phyloP scores from a whole-genome alignment of 2,888 invertebrate genomes.

The Priocnemis perturbator region DNA sequence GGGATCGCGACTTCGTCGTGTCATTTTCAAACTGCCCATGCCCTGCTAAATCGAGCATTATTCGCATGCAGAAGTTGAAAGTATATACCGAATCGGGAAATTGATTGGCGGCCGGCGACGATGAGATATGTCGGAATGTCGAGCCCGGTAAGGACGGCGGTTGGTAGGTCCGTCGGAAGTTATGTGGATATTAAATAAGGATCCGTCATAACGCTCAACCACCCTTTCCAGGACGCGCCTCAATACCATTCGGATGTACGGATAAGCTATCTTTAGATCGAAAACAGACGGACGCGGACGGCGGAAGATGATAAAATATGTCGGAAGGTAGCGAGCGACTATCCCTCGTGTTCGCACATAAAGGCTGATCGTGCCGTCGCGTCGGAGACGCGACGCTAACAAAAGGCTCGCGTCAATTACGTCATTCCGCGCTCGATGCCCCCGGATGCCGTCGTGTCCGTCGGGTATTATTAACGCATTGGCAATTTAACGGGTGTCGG shows the following conservation, averaged over 20 bases:
- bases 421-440: too few species aligned
- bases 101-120: slow-evolving; percentile 8
- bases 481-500: too few species aligned
- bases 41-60: not conserved
- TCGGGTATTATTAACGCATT: too few species aligned
- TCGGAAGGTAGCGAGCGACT: not conserved
- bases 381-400: too few species aligned
- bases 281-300: slow-evolving; percentile 31
- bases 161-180: slow-evolving; percentile 46
- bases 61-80: not conserved
- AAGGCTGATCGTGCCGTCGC: not conserved
- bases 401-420: too few species aligned
- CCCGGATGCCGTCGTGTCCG: too few species aligned
- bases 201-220: slow-evolving; percentile 52
- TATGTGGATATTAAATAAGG: slow-evolving; percentile 57
- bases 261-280: slow-evolving; percentile 29
- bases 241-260: slow-evolving; percentile 18
- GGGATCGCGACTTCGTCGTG: not conserved
- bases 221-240: slow-evolving; percentile 29
- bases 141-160: slow-evolving; percentile 43
- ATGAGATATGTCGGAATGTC: slow-evolving; percentile 41
- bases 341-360: not conserved
- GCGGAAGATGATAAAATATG: slow-evolving; percentile 13
- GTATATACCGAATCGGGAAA: too few species aligned
- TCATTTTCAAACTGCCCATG: not conserved